Base-by-base conservation (phyloP, 1,140 invertebrate species). In the Atta cephalotes region DNA sequence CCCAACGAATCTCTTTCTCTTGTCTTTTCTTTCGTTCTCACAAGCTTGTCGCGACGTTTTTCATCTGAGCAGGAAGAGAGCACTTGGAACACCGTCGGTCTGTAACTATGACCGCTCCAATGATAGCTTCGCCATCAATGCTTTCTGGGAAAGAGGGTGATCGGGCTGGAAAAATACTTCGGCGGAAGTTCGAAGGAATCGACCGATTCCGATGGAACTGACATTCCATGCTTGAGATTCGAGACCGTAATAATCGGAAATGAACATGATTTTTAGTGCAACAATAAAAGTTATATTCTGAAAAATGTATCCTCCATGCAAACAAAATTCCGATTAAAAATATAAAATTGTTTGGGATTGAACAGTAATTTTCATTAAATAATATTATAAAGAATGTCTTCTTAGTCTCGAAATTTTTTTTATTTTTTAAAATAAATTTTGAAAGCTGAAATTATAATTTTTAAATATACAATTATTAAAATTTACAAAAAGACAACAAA, bases 31-130 rank as follows among this genome's bases (percentile, higher is more conserved):
- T 60, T 88, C 39, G 25, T 18, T 31, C 12, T 45, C 49, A 63
- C 56, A 66, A 85, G 53, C 60, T 88, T 86, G 66, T 88, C 62
- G 35, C 28, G 28, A 66, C 28, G 63, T 86, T 80, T 79, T 81
- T 70, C 53, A 62, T 80, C 6, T 12, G 28, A 51, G 16, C 56
- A 80, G 85, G 63, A 70, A 79, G 53, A 70, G 77, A 68, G 77
- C 58, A 70, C 70, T 81, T 76, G 58, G 16, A 74, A 66, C 56
- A 76, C 21, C 21, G 85, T 78, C 71, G 74, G 21, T 18, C 28
- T 45, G 60, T 85, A 85, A 71, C 66, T 85, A 70, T 58, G 45
- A 70, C 56, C 51, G 77, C 56, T 72, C 65, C 60, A 85, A 66
- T 53, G 74, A 80, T 82, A 70, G 80, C 39, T 31, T 16, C 7